These are phyloP conservation scores for Sylvilagus bachmani DNA, from an alignment of 2,113 vertebrate species.

Conservation along the genomic window DNA sequence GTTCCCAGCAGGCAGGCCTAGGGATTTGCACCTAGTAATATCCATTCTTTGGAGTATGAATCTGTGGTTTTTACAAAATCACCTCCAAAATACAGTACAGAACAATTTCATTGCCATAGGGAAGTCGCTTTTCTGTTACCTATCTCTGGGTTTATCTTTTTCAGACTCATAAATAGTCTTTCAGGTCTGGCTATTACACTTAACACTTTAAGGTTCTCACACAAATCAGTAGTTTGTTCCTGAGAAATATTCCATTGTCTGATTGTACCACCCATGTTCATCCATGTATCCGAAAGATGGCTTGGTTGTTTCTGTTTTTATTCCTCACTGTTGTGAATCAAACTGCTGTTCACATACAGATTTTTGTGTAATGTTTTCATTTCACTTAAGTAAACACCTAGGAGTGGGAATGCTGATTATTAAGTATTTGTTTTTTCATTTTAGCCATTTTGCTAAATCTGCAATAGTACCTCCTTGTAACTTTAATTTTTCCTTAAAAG, in stretches of 20 bases:
- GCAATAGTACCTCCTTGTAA: background rate
- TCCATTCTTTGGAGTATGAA: background rate
- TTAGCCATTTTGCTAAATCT: background rate
- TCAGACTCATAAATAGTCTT: constrained; percentile 25
- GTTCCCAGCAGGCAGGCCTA: background rate
- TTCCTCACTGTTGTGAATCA: background rate
- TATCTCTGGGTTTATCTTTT: constrained; percentile 35
- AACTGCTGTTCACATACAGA: background rate
- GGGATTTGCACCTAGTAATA: background rate
- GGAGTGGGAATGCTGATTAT: background rate
- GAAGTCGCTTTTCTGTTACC: background rate
- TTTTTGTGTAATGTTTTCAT: constrained; percentile 4
- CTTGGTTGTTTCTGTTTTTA: background rate
- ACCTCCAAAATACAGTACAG: background rate
- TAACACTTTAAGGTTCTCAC: background rate
- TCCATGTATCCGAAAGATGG: background rate
- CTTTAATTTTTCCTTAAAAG: background rate
- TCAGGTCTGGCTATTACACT: background rate
- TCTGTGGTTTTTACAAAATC: background rate
- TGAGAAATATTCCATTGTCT: background rate
- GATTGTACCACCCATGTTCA: background rate
- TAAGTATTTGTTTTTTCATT: too few species aligned
- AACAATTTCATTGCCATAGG: background rate
- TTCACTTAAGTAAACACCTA: background rate
- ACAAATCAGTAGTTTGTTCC: background rate